Evolutionary conservation across 1,140 invertebrate genomes (phyloP), one percentile per base, ranked within the genome.

Genomic region (Teleogryllus occipitalis): DNA sequence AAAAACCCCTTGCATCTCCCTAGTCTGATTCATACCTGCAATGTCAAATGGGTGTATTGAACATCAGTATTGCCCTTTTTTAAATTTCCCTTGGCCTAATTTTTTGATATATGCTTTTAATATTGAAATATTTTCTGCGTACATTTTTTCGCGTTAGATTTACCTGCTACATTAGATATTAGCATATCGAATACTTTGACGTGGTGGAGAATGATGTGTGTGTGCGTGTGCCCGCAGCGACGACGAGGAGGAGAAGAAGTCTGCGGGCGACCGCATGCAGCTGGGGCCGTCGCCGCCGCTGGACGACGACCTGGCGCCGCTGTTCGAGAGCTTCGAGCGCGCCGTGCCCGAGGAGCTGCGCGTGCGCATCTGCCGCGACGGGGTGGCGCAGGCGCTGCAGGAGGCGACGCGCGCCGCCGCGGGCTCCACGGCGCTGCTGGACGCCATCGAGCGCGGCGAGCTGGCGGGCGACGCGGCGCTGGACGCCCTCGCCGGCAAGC

Each of bases 311-410:
- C 77, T 77, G 8, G 80, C 74, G 21, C 74, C 74, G 21, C 74
- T 81, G 12, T 79, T 81, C 76, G 82, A 83, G 22, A 80, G 78
- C 39, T 76, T 80, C 8, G 74, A 78, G 49, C 77, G 74, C n/a
- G 7, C 47, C 93, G 84, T 92, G 92, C 83, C 85, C 22, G 84
- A 85, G 80, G 93, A 94, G 80, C 86, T 94, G 81, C 92, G 90
- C 82, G 89, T 94, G 79, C 91, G 91, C 82, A 91, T 94, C 79
- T 93, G 91, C 85, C 89, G 89, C 81, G 92, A 94, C 79, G 91
- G 90, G n/a, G 88, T 95, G 47, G 89, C 90, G 82, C 90, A 90
- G 82, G 90, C 91, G 81, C 87, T 94, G 10, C 86, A 91, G 18
- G 93, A 94, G 81, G 91, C 93, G 82, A 91, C 92, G 88, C 90